Base-by-base conservation (phyloP, 2,113 vertebrate genomes). In the Podarcis muralis region DNA sequence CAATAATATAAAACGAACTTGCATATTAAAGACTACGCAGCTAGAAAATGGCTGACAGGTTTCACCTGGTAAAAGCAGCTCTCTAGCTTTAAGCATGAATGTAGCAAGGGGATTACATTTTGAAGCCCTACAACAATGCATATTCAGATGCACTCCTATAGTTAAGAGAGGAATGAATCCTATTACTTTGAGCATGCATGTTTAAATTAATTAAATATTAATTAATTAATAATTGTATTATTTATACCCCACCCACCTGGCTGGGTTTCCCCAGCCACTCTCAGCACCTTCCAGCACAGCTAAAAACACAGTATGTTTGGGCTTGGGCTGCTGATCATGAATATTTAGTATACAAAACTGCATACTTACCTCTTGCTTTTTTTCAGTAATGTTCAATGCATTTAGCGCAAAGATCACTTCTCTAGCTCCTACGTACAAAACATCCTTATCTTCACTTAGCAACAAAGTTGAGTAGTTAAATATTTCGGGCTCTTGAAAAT, bases 391-490 rank as follows among this genome's bases (percentile, higher is more conserved):
- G 71, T 99, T 94, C 76, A 92, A 93, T 11, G 98, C 96, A 0
- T 97, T 98, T 91, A 99, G 96, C 25, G 98, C 97, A 93, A 99
- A 99, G 92, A 99, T 95, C 13, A 98, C 97, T 91, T 99, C 99
- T 84, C 98, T 97, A 75, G 99, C 98, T 1, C 99, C 99, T 72
- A 99, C 97, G 6, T 98, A 99, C 1, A 99, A 94, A 0, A 97
- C 95, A 0, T 97, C 97, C 77, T 94, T 90, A 9, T 98, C 96
- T 90, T 98, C 97, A 59, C 94, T 99, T 93, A 99, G 97, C 94
- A 99, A 92, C 93, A 99, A 90, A 1, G 98, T 97, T 1, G 99
- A 98, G 95, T 99, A 99, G 96, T 99, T 99, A 90, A 96, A 99
- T 93, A 98, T 96, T 68, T 96, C 98, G 0, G 97, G 96, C 92